phyloP scores from a whole-genome alignment of 2,113 vertebrate genomes.

The Probosciger aterrimus region DNA sequence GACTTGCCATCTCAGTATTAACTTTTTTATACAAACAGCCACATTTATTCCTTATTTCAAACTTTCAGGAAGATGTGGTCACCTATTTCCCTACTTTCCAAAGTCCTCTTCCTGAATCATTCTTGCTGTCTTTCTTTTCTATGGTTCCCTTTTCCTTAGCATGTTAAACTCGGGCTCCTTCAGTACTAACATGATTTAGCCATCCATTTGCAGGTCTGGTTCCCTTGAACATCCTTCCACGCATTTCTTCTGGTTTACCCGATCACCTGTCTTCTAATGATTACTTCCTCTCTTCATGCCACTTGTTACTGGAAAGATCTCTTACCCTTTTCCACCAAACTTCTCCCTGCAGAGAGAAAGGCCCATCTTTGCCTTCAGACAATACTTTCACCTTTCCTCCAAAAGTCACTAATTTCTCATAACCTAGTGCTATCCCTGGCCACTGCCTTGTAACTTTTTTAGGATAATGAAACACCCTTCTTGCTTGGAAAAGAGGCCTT shows the following conservation, averaged over 20 bases:
- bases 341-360: not conserved
- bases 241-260: not conserved
- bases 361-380: not conserved
- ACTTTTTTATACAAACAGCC: not conserved
- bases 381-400: not conserved
- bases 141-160: not conserved
- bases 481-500: not conserved
- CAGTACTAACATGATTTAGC: not conserved
- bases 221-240: not conserved
- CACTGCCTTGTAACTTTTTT: not conserved
- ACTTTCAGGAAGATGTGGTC: not conserved
- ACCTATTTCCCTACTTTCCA: not conserved
- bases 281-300: not conserved
- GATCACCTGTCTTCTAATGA: not conserved
- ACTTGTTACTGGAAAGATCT: not conserved
- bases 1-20: not conserved
- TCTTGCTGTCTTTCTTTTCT: not conserved
- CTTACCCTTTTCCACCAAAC: not conserved
- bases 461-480: not conserved
- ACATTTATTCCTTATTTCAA: not conserved
- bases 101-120: not conserved
- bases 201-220: not conserved
- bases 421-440: not conserved
- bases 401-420: not conserved
- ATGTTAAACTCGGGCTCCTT: not conserved